A percentile compares a stretch with the other conserved stretches of the same genome.
These are phyloP conservation scores for Balaenoptera acutorostrata DNA, from an alignment of 2,113 vertebrate species.

Conservation along the genomic window DNA sequence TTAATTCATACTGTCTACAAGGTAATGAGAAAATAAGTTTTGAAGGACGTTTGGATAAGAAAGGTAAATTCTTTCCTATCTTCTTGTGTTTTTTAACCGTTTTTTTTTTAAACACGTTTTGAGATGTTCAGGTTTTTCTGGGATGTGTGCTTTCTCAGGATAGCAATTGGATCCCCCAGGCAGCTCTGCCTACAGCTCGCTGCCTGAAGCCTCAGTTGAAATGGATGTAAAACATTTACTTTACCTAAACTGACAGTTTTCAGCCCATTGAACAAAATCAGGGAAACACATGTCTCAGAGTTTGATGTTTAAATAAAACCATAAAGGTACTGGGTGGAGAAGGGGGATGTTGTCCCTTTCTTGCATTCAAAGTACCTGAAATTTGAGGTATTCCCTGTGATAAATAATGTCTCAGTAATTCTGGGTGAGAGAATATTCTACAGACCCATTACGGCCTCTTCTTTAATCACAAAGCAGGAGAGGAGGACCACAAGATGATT, in stretches of 20 bases:
- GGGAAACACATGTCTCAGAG: neutral
- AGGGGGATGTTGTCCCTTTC: neutral
- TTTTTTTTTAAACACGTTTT: no score
- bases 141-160: rapidly evolving
- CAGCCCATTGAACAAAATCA: neutral
- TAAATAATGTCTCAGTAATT: neutral
- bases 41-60: neutral
- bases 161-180: rapidly evolving
- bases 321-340: neutral
- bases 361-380: neutral
- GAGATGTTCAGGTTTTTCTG: rapidly evolving
- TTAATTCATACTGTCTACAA: neutral
- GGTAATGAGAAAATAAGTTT: neutral
- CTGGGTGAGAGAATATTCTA: rapidly evolving
- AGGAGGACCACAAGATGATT: rapidly evolving
- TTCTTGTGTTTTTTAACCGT: neutral
- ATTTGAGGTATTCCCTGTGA: neutral
- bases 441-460: rapidly evolving
- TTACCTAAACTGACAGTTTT: neutral
- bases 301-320: neutral
- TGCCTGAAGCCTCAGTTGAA: neutral
- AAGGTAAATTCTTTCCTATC: neutral
- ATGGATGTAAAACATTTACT: neutral
- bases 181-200: rapidly evolving
- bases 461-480: neutral